phyloP scores from a whole-genome alignment of 2,113 vertebrate species.

The Aphelocoma coerulescens region DNA sequence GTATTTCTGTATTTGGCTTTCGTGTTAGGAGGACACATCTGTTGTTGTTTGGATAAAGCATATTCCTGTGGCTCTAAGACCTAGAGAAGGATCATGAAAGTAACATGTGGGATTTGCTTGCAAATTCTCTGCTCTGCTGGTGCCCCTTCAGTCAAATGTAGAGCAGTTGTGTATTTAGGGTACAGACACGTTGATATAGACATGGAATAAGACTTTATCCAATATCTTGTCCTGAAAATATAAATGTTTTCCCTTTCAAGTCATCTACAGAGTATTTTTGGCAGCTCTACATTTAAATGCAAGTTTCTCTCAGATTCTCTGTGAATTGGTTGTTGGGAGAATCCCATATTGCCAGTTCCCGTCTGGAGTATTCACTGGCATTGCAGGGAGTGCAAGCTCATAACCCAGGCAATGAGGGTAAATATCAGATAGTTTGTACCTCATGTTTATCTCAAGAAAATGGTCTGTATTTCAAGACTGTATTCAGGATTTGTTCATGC shows the following conservation, averaged over 20 bases:
- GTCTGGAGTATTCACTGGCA: neutral
- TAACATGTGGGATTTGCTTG: neutral
- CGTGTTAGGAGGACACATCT: neutral
- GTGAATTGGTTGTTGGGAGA: neutral
- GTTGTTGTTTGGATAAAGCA: neutral
- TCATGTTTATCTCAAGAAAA: neutral
- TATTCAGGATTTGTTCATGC: neutral
- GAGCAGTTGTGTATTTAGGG: neutral
- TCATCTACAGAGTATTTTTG: neutral
- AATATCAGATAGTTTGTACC: neutral
- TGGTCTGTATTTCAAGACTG: neutral
- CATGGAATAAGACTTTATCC: neutral
- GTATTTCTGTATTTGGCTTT: neutral
- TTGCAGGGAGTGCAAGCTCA: neutral
- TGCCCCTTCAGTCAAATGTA: neutral
- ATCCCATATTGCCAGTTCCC: neutral
- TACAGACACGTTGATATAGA: neutral
- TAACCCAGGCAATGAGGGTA: neutral
- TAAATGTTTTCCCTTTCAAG: neutral
- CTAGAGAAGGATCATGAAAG: neutral
- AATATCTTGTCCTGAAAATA: neutral
- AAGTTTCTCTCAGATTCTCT: neutral
- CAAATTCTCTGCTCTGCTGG: neutral
- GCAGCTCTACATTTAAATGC: neutral
- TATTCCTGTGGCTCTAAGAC: neutral